Evolutionary conservation across 1,140 invertebrate species (phyloP).

Genomic region (Idris sp.): DNA sequence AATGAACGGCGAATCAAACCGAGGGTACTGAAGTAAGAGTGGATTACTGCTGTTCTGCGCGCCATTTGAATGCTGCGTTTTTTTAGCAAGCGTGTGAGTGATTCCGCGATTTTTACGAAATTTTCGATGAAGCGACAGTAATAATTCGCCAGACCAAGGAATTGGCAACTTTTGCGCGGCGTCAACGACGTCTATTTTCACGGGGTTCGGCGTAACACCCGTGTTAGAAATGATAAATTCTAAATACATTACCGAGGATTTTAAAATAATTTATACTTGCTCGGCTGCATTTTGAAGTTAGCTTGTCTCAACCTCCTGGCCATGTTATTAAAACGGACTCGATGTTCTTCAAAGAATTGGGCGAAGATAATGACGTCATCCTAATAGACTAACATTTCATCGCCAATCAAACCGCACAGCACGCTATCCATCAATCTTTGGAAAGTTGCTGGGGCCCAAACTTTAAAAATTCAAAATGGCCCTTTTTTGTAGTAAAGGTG

Average conservation of each 20-base stretch:
- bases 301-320: not conserved
- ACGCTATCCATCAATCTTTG: constrained; percentile 1
- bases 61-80: not conserved
- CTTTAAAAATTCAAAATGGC: not conserved
- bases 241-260: not conserved
- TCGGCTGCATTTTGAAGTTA: not conserved
- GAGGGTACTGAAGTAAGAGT: constrained; percentile 3
- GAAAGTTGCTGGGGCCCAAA: constrained; percentile 1
- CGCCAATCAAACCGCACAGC: not conserved
- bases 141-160: not conserved
- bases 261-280: constrained; percentile 4
- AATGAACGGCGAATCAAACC: constrained; percentile 7
- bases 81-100: not conserved
- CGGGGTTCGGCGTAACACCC: not conserved
- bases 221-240: constrained; percentile 1
- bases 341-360: not conserved
- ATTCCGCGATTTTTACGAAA: not conserved
- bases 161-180: not conserved
- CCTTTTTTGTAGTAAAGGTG: too few species aligned
- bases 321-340: not conserved
- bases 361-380: constrained; percentile 6
- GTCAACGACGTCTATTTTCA: constrained; percentile 6
- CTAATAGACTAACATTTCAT: not conserved
- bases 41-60: not conserved
- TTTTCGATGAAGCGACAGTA: not conserved